These are phyloP conservation scores for Ectobius pallidus DNA, from an alignment of 2,888 invertebrate genomes.

Conservation along the genomic window DNA sequence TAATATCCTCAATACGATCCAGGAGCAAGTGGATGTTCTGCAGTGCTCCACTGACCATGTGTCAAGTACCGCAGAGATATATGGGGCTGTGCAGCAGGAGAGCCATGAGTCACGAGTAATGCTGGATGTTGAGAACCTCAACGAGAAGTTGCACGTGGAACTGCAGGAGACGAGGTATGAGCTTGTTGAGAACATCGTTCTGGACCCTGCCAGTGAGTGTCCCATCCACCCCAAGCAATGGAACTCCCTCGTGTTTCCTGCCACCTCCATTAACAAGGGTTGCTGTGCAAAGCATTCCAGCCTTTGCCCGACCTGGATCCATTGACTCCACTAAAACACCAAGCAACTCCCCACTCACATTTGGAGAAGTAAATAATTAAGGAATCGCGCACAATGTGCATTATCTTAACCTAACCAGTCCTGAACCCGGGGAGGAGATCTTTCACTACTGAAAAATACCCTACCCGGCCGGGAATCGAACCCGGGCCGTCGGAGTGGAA, in stretches of 20 bases:
- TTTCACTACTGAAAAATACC: too few relatives aligned
- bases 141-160: slow-evolving; percentile 62
- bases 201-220: slow-evolving; percentile 19
- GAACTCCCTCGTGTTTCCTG: slow-evolving; percentile 31
- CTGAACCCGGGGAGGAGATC: too few relatives aligned
- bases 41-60: slow-evolving; percentile 55
- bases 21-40: slow-evolving; percentile 58
- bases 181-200: slow-evolving; percentile 35
- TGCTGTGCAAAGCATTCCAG: slow-evolving; percentile 63
- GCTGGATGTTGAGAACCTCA: slow-evolving; percentile 63
- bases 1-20: slow-evolving; percentile 58
- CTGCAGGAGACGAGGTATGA: slow-evolving; percentile 61
- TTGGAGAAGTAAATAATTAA: too few relatives aligned
- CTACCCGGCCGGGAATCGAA: too few relatives aligned
- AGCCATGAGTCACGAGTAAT: slow-evolving; percentile 62
- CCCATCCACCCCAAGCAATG: slow-evolving; percentile 23
- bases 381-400: too few relatives aligned
- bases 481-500: too few relatives aligned
- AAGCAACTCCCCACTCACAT: background rate
- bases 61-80: slow-evolving; percentile 58
- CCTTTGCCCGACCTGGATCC: slow-evolving; percentile 56
- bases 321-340: slow-evolving; percentile 20
- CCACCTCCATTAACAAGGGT: too few relatives aligned
- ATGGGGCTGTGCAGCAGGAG: slow-evolving; percentile 66
- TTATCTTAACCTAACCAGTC: too few relatives aligned